phyloP scores from a whole-genome alignment of 1,140 invertebrate species.

The Drosophila rhopaloa region DNA sequence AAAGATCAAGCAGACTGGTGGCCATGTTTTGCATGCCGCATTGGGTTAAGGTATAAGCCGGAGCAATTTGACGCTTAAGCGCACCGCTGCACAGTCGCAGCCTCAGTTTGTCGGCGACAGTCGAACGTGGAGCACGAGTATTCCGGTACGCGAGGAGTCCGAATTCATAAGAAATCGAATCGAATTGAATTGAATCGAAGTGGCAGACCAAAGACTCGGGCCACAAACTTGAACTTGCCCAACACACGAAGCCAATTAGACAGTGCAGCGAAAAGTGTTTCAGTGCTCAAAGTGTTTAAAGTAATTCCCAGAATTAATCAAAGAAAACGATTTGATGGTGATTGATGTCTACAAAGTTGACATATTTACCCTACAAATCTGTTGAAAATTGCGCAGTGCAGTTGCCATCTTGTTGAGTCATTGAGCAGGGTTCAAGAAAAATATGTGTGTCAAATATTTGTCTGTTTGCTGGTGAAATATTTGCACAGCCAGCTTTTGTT shows the following conservation, averaged over 20 bases:
- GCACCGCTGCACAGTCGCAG: conserved; percentile 67
- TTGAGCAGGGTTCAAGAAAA: conserved; percentile 38
- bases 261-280: conserved; percentile 27
- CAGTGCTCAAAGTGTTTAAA: not conserved
- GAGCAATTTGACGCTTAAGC: conserved; percentile 82
- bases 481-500: conserved; percentile 48
- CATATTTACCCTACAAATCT: conserved; percentile 17
- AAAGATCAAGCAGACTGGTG: conserved; percentile 4
- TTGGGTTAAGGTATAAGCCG: conserved; percentile 30
- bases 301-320: conserved; percentile 3
- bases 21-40: conserved; percentile 29
- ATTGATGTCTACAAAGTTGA: conserved; percentile 7
- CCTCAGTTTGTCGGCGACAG: conserved; percentile 79
- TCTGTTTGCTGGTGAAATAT: conserved; percentile 43
- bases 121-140: conserved; percentile 73
- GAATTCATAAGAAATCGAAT: conserved; percentile 28
- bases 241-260: conserved; percentile 28
- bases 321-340: not conserved
- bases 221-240: conserved; percentile 82
- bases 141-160: conserved; percentile 46
- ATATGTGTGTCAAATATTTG: conserved; percentile 63
- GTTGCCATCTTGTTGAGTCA: conserved; percentile 53
- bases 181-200: conserved; percentile 28
- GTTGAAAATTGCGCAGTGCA: conserved; percentile 38
- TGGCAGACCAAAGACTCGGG: conserved; percentile 60